Evolutionary conservation across 1,140 invertebrate species (phyloP).

Genomic region (Drosophila serrata): DNA sequence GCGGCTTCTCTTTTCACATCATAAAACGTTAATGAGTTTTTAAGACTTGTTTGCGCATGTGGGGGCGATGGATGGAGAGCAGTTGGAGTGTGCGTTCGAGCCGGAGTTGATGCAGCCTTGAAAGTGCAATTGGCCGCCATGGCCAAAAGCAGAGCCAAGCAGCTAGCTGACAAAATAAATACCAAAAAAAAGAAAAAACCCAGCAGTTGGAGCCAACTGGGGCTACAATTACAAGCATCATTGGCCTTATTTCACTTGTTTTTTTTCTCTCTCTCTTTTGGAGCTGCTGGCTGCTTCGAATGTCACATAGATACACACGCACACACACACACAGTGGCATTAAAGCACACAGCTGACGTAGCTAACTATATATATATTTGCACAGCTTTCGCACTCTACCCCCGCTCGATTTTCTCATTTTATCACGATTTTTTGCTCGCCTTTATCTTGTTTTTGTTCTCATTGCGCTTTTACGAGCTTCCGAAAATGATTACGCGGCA

Average conservation of each 20-base stretch:
- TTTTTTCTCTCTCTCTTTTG: slow-evolving; percentile 35
- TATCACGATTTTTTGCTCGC: not conserved
- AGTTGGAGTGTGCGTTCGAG: slow-evolving; percentile 14
- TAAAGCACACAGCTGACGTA: slow-evolving; percentile 63
- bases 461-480: slow-evolving; percentile 60
- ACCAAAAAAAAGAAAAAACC: slow-evolving; percentile 6
- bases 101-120: slow-evolving; percentile 62
- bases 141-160: slow-evolving; percentile 23
- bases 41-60: slow-evolving; percentile 54
- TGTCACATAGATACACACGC: slow-evolving; percentile 41
- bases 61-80: slow-evolving; percentile 31
- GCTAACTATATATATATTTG: slow-evolving; percentile 63
- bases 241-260: slow-evolving; percentile 73
- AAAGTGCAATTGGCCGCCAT: slow-evolving; percentile 53
- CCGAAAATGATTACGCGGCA: slow-evolving; percentile 80
- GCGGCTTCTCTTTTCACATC: slow-evolving; percentile 38
- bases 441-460: slow-evolving; percentile 24
- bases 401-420: slow-evolving; percentile 1
- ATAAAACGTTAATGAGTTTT: slow-evolving; percentile 74
- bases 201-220: slow-evolving; percentile 56
- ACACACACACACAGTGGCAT: slow-evolving; percentile 4
- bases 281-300: slow-evolving; percentile 39
- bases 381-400: slow-evolving; percentile 66
- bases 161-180: not conserved
- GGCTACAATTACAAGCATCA: slow-evolving; percentile 80